Base-by-base conservation (phyloP, 2,797 vertebrate genomes). In the Cyclura pinguis region DNA sequence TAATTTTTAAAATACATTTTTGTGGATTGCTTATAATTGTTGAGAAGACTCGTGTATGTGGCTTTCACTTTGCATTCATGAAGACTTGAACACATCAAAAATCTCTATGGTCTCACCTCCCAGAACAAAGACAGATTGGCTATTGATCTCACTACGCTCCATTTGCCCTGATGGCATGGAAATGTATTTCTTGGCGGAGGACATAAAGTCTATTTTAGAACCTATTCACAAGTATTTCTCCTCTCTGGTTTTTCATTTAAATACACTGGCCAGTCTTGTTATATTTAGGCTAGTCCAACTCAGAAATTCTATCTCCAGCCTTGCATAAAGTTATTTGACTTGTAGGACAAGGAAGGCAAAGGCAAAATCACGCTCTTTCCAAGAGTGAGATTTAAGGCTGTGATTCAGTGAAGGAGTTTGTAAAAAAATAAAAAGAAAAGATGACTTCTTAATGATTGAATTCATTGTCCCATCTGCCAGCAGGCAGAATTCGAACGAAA, bases 401-500 rank as follows among this genome's bases (percentile, higher is more conserved):
- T 86, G 55, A 24, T 91, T 94, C 85, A 77, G 90, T 90, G 93
- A 93, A 90, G 27, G 72, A 87, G 92, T 92, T 94, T 64, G 32
- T 32, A 92, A 94, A 91, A 93, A 93, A 92, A 88, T 18, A 72
- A 59, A 50, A 62, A n/a, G 55, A 38, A 35, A 52, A 69, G 42
- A 24, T 27, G 88, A 74, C 90, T 85, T 81, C 92, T 93, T 90
- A 89, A 91, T 88, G 88, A 85, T 55, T 88, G 90, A 92, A 92
- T 93, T 93, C n/a, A 88, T 88, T 93, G 89, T 38, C 92, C 89
- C 85, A 92, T 92, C 84, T 94, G 86, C 82, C 92, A 94, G 86
- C 89, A 93, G 86, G 81, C 86, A 95, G 86, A 85, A 92, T 84
- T 80, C 92, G 85, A 95, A 94, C 90, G 93, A 94, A 96, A 84